phyloP scores from a whole-genome alignment of 2,113 vertebrate species.

The Riparia riparia region DNA sequence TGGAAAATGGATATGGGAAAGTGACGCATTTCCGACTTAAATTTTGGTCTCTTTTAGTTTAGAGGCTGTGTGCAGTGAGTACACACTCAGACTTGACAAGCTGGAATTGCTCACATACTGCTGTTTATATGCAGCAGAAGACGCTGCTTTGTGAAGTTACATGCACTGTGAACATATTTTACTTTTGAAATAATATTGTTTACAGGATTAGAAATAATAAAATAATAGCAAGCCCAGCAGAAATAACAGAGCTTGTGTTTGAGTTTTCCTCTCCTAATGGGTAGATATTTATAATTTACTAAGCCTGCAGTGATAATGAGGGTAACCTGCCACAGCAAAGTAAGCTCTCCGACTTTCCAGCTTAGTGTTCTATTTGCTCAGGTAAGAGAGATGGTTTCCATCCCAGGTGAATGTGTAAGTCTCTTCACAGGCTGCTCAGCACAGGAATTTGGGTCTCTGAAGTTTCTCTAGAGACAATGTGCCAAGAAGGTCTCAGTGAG shows the following conservation, averaged over 20 bases:
- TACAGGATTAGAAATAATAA: neutral
- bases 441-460: neutral
- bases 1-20: neutral
- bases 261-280: neutral
- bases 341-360: neutral
- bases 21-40: neutral
- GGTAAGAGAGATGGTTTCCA: neutral
- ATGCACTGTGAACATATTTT: neutral
- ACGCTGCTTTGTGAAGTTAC: neutral
- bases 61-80: fast-evolving
- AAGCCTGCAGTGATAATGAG: neutral
- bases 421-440: neutral
- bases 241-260: neutral
- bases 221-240: neutral
- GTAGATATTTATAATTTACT: constrained; percentile 17
- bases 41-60: neutral
- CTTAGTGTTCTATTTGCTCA: neutral
- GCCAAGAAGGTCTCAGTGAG: fast-evolving
- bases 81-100: neutral
- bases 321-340: neutral
- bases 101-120: neutral
- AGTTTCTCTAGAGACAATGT: fast-evolving
- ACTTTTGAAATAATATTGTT: neutral
- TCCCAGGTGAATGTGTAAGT: neutral
- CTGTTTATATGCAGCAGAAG: neutral